Base-by-base conservation (phyloP, 2,797 vertebrate species). In the Sorex maritimensis region DNA sequence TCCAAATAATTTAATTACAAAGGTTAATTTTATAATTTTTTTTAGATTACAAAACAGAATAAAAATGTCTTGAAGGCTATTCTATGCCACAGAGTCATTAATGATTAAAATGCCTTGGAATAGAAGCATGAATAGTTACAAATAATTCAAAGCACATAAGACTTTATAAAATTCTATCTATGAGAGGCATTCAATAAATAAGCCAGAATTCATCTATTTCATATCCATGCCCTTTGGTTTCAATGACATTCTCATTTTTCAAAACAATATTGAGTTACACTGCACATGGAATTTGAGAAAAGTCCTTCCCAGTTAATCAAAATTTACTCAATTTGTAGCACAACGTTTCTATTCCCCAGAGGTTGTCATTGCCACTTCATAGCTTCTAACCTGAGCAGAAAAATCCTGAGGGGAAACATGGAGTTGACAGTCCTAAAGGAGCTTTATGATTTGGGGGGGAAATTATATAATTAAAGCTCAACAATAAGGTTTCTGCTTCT, bases 171-270 rank as follows among this genome's bases (percentile, higher is more conserved):
- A 93, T 91, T 95, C 81, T 78, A 30, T 94, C 86, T 93, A 73
- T 73, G 82, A 93, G 81, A 95, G 46, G 81, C 67, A 88, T 92
- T 95, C 89, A 91, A 92, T 96, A 96, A 96, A 95, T 96, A 96
- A 95, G 71, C 81, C 13, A 73, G 84, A 94, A 77, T 88, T 85
- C 94, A 94, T 95, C 86, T 83, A 82, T 92, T 95, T 95, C 81
- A 71, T 73, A n/a, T 69, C 80, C 24, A 30, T 94, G 92, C 81
- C 95, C 95, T 96, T 95, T 96, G 87, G 79, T 96, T 94, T 92
- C 91, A 96, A 87, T 93, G 93, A 95, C 93, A 94, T 77, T 91
- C 90, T 94, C 79, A 90, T 93, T 97, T 96, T 93, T 95, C 94
- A 95, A 94, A 96, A 88, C 61, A 93, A 87, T 90, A 95, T 90